A percentile compares a stretch with the other conserved stretches of the same genome.
phyloP scores from a whole-genome alignment of 2,113 vertebrate species.

The Ptyas mucosa region DNA sequence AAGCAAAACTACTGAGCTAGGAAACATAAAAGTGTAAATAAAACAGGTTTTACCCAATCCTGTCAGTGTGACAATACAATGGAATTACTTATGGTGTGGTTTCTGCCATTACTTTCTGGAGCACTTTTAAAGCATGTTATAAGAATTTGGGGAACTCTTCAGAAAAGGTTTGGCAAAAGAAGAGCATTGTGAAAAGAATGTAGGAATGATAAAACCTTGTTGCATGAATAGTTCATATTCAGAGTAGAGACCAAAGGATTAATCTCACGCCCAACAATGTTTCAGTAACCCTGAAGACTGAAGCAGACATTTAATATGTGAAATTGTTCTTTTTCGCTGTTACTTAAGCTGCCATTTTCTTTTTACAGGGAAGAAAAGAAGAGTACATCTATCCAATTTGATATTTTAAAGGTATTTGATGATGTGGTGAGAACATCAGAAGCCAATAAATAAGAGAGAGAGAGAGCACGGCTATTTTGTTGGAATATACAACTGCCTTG shows the following conservation, averaged over 20 bases:
- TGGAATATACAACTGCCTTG: constrained; percentile 31
- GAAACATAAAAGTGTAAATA: background rate
- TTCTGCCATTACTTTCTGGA: background rate
- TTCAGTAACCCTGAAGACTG: background rate
- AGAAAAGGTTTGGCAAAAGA: background rate
- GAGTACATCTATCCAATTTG: constrained; percentile 5
- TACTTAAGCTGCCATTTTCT: constrained; percentile 13
- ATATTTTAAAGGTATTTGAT: constrained; percentile 23
- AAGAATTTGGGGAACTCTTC: background rate
- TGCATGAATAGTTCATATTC: background rate
- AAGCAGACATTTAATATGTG: constrained; percentile 1
- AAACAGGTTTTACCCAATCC: background rate
- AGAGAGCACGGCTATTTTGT: constrained; percentile 26
- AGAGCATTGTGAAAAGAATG: background rate
- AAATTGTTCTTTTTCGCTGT: constrained; percentile 2
- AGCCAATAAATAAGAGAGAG: constrained; percentile 22
- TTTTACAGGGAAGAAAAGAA: constrained; percentile 23
- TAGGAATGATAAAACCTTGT: background rate
- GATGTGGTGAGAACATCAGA: constrained; percentile 12
- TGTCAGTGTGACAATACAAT: background rate
- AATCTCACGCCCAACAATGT: background rate
- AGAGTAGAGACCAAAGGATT: background rate
- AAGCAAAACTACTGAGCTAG: background rate
- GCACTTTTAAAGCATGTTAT: background rate
- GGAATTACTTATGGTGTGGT: background rate